Conservation (phyloP, 1,140 invertebrate genomes). For the Oryctes rhinoceros region DNA sequence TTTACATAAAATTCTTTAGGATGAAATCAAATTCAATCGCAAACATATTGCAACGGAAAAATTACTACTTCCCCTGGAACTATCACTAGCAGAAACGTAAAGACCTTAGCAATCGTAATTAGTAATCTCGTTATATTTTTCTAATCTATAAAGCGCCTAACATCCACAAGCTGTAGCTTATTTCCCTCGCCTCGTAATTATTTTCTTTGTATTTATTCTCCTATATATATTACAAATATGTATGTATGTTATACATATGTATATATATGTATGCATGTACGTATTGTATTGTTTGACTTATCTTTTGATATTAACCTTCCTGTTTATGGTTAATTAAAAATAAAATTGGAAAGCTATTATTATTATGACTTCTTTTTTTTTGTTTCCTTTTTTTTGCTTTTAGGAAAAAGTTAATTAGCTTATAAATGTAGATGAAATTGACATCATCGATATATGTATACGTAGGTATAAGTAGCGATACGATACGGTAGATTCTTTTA, state of each 20-base stretch:
- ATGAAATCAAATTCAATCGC: too few species aligned
- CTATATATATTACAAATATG: not conserved
- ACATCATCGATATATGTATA: too few species aligned
- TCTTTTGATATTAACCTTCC: constrained; percentile 8
- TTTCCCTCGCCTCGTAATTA: not conserved
- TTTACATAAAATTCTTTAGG: too few species aligned
- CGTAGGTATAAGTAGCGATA: too few species aligned
- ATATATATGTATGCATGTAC: not conserved
- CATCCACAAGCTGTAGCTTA: not conserved
- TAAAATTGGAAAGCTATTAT: not conserved
- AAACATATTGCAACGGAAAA: too few species aligned
- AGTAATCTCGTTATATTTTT: constrained; percentile 1
- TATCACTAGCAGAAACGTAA: too few species aligned
- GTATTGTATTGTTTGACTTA: not conserved
- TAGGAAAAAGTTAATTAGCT: too few species aligned
- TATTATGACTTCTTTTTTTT: too few species aligned
- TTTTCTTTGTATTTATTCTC: not conserved
- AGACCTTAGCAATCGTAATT: not conserved
- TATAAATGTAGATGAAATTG: too few species aligned
- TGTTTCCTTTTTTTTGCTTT: too few species aligned
- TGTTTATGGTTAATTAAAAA: constrained; percentile 23
- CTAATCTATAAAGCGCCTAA: not conserved
- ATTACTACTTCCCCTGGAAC: too few species aligned
- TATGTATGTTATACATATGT: not conserved
- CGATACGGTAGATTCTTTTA: too few species aligned